These are phyloP conservation scores for Tamandua tetradactyla DNA, from an alignment of 2,797 vertebrate species.

Conservation along the genomic window DNA sequence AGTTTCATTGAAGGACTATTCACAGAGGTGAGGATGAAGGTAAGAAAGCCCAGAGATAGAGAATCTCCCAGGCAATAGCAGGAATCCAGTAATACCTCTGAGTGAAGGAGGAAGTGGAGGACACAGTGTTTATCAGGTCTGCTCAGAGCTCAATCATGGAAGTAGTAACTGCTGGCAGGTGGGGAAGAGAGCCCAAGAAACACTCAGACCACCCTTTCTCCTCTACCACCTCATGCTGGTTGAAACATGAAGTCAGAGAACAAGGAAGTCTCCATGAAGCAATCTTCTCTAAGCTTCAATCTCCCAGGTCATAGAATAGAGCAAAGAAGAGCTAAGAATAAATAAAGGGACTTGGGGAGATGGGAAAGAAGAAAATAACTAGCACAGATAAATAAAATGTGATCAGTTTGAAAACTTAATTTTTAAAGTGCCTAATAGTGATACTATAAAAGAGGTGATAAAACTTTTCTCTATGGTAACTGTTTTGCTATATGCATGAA, in stretches of 20 bases:
- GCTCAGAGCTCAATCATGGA: neutral
- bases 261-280: neutral
- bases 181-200: neutral
- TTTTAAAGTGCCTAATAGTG: conserved; percentile 74
- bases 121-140: neutral
- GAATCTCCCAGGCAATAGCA: neutral
- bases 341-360: neutral
- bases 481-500: conserved; percentile 78
- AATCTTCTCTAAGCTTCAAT: neutral
- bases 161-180: accelerated
- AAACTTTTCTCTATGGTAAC: conserved; percentile 83
- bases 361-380: neutral
- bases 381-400: conserved; percentile 66
- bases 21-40: neutral
- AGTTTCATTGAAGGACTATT: no score
- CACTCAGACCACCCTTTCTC: neutral
- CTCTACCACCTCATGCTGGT: neutral
- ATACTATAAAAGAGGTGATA: conserved; percentile 77
- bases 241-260: neutral
- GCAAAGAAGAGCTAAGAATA: neutral
- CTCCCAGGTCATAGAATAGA: neutral
- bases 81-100: neutral
- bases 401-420: conserved; percentile 71
- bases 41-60: neutral
- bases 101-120: neutral